phyloP scores from a whole-genome alignment of 2,113 vertebrate genomes.

The Baryphthengus martii region DNA sequence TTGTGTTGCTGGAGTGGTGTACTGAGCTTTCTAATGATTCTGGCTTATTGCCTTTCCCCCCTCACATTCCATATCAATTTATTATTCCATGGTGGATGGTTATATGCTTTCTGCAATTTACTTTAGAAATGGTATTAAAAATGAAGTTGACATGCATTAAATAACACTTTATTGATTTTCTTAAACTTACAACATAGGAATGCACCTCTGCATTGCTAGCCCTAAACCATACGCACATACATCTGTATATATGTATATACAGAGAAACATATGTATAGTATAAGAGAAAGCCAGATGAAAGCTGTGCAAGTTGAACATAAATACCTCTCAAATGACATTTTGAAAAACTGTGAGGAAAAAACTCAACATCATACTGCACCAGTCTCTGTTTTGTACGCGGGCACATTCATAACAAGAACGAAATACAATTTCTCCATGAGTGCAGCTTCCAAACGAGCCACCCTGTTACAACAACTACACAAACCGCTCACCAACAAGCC shows the following conservation, averaged over 20 bases:
- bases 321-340: background rate
- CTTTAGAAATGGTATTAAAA: conserved; percentile 45
- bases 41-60: conserved; percentile 6
- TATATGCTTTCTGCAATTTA: background rate
- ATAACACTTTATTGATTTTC: conserved; percentile 35
- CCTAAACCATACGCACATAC: background rate
- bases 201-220: background rate
- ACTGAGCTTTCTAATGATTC: conserved; percentile 23
- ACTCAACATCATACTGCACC: background rate
- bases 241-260: background rate
- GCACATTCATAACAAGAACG: background rate
- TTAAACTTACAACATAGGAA: background rate
- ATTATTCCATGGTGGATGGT: conserved; percentile 1
- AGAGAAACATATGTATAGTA: background rate
- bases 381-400: background rate
- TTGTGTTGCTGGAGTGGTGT: conserved; percentile 6
- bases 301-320: background rate
- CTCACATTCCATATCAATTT: background rate
- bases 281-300: background rate
- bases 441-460: background rate
- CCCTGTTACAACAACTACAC: background rate
- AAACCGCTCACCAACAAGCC: background rate
- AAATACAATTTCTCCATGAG: background rate
- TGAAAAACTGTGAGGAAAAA: background rate
- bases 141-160: conserved; percentile 1